Evolutionary conservation across 1,140 invertebrate genomes (phyloP), one percentile per base, ranked within the genome.

Genomic region (Halyomorpha halys): DNA sequence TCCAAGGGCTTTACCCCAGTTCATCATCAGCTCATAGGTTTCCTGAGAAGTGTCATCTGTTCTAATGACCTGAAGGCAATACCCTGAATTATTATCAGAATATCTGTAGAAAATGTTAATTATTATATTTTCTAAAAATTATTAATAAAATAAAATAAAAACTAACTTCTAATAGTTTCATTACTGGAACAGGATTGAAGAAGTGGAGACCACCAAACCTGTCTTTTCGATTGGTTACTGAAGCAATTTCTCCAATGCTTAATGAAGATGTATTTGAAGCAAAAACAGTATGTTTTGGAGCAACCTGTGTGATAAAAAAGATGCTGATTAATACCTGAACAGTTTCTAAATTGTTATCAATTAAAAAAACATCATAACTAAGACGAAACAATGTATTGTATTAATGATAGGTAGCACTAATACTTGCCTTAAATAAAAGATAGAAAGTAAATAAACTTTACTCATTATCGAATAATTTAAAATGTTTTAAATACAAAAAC

Each of bases 101-200:
- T 30, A 4, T 30, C 8, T 30, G 8, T 30, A 30, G n/a, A 30
- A 30, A 4, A 30, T 30, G 3, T 30, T 4, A 30, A 30, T 30
- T 30, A 30, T 8, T 30, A 4, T 30, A 30, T 30, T 30, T 30
- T 30, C 27, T 30, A 8, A 8, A 30, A 30, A 30, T 4, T 30
- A 30, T 30, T 30, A 4, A 30, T 30, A 30, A 30, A 30, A 30
- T 30, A 30, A 30, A n/a, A 27, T 25, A 21, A 1, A 34, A 62
- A 63, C 44, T 63, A 66, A 71, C 82, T 77, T 94, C 91, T 8
- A 95, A 74, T 0, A 95, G 76, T 72, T 91, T 91, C 91, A 95
- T 94, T 30, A 94, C 80, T 1, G 91, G 90, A 2, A 91, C 92
- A 13, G 92, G 92, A 76, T 94, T 94, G 75, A 95, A 95, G 75